A percentile compares a stretch with the other conserved stretches of the same genome.
Evolutionary conservation across 1,140 invertebrate genomes (phyloP).

Genomic region (Drosophila pachea): DNA sequence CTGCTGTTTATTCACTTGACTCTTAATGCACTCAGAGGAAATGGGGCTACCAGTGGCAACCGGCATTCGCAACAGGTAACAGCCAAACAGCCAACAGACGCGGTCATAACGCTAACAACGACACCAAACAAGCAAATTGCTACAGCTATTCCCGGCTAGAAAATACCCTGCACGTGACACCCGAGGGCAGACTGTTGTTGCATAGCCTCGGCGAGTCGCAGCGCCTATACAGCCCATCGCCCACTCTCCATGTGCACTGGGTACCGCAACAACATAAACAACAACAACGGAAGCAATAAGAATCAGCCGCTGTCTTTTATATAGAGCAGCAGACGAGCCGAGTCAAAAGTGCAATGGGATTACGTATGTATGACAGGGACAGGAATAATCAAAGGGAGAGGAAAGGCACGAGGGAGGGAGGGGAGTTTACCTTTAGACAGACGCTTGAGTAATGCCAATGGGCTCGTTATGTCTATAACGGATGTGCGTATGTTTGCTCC

Average conservation of each 20-base stretch:
- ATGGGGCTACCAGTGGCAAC: slow-evolving; percentile 62
- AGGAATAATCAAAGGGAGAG: neutral
- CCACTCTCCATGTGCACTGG: neutral
- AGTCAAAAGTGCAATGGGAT: slow-evolving; percentile 64
- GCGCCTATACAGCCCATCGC: neutral
- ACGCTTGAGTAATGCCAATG: slow-evolving; percentile 31
- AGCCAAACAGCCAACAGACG: slow-evolving; percentile 21
- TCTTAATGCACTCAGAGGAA: slow-evolving; percentile 66
- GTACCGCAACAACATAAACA: slow-evolving; percentile 10
- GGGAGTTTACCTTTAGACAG: slow-evolving; percentile 8
- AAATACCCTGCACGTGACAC: neutral
- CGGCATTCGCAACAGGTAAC: slow-evolving; percentile 35
- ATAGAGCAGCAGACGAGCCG: slow-evolving; percentile 45
- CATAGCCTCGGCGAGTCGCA: too few relatives aligned
- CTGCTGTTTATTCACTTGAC: slow-evolving; percentile 56
- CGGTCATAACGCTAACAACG: slow-evolving; percentile 8
- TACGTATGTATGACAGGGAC: slow-evolving; percentile 33
- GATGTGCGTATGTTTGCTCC: slow-evolving; percentile 34
- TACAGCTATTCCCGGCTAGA: neutral
- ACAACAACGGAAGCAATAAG: slow-evolving; percentile 48
- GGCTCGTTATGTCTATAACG: slow-evolving; percentile 50
- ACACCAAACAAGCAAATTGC: slow-evolving; percentile 20
- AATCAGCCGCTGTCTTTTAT: slow-evolving; percentile 36
- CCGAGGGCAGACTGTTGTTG: too few relatives aligned
- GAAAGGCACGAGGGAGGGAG: neutral